Evolutionary conservation across 1,140 invertebrate species (phyloP), one percentile per base, ranked within the genome.

Genomic region (Brevipalpus yothersi): DNA sequence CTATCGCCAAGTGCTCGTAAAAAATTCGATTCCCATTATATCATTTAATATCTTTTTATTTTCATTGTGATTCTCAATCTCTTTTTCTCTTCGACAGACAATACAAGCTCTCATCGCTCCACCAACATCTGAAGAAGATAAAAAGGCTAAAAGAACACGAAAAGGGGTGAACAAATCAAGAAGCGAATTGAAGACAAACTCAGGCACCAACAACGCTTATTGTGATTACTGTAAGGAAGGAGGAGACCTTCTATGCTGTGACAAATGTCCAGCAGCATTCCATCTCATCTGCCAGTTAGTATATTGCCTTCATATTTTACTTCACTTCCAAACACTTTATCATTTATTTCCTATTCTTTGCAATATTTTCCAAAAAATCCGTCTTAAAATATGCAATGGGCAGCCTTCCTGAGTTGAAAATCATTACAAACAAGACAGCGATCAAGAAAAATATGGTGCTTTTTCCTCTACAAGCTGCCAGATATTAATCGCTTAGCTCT

Each of bases 171-270:
- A 23, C 13, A 41, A 42, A 31, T 15, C 21, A 12, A 43, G 23
- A 58, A 19, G 39, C n/a, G 19, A 59, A 51, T 21, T 49, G 8
- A 56, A 55, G 4, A 59, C 83, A 64, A 86, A 86, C 8, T 80
- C 84, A 68, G 82, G 86, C n/a, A 83, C 90, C 64, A 94, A 93
- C 73, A 84, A 85, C 70, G 89, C 93, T 69, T 82, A 79, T 62
- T 95, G 90, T 70, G 88, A 93, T 73, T 82, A 82, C 53, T 91
- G 87, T 69, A 78, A 82, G 63, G 89, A 93, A 75, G 89, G 88
- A 45, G 90, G 90, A 41, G 86, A 92, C 71, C 72, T 95, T n/a
- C 80, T 95, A 56, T 94, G 89, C 69, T 95, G 92, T 71, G 90
- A 95, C 69, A 80, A 82, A 63, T 95, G 91, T 69, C 88, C 89